These are phyloP conservation scores for Stichopus horrens DNA, from an alignment of 53 echinoderm and acorn worm genomes.

Conservation along the genomic window DNA sequence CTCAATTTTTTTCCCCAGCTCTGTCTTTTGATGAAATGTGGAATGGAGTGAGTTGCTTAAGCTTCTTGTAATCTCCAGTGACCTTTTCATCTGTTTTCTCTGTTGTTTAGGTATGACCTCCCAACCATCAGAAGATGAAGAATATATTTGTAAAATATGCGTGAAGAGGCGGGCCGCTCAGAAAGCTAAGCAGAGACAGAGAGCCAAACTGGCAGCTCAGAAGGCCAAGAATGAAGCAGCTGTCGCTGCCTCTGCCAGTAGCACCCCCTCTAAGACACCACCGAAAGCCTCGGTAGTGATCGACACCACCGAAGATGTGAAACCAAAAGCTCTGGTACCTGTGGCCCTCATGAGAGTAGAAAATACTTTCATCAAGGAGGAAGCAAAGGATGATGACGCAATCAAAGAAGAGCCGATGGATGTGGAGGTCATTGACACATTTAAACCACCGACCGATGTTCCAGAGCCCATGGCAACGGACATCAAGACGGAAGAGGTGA, in stretches of 20 bases:
- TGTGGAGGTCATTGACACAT: neutral
- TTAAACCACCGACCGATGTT: neutral
- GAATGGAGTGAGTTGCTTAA: no score
- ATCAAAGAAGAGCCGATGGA: constrained; percentile 28
- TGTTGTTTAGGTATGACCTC: constrained; percentile 77
- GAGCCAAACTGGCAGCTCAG: constrained; percentile 45
- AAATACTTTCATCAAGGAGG: neutral
- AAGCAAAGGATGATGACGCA: neutral
- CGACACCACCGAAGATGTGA: neutral
- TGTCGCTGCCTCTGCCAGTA: neutral
- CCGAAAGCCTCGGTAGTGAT: neutral
- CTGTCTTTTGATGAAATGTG: no score
- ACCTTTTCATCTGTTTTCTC: neutral
- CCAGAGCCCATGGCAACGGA: constrained; percentile 5
- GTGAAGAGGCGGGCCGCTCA: constrained; percentile 76
- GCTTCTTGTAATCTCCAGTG: no score
- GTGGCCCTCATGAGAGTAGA: constrained; percentile 42
- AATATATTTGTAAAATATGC: constrained; percentile 84
- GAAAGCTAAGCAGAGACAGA: constrained; percentile 58
- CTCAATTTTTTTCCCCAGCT: no score
- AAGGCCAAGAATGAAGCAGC: neutral
- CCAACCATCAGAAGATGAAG: constrained; percentile 90
- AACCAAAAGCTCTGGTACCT: constrained; percentile 13
- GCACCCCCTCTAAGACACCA: neutral
- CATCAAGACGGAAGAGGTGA: neutral